These are phyloP conservation scores for Operophtera brumata DNA, from an alignment of 2,888 invertebrate species.

Conservation along the genomic window DNA sequence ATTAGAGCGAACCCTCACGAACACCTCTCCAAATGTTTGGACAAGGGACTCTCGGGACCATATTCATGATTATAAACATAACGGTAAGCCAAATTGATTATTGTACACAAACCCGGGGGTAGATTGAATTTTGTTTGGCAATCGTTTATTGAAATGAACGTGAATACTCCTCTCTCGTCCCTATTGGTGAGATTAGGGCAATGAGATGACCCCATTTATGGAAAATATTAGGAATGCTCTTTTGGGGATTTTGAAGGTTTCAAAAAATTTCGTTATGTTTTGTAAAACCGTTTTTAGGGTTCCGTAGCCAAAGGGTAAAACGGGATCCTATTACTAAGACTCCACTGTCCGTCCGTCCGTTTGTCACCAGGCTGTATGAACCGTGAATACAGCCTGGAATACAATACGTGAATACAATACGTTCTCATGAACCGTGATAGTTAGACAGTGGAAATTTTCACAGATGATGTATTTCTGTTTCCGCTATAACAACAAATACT, in stretches of 20 bases:
- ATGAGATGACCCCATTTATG: conserved; percentile 19
- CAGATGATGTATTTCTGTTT: too few relatives aligned
- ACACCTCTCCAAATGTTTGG: conserved; percentile 55
- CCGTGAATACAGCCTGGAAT: too few relatives aligned
- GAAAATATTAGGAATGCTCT: conserved; percentile 9
- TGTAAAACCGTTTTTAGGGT: too few relatives aligned
- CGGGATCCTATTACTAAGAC: too few relatives aligned
- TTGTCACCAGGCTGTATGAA: too few relatives aligned
- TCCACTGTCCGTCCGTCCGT: too few relatives aligned
- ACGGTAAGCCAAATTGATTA: conserved; percentile 24
- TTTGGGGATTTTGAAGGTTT: background rate
- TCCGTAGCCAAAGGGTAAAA: too few relatives aligned
- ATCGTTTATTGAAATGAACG: conserved; percentile 24
- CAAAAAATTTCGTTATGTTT: background rate
- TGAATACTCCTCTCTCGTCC: conserved; percentile 11
- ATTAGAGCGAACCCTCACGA: conserved; percentile 61
- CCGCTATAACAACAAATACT: too few relatives aligned
- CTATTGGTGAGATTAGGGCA: conserved; percentile 22
- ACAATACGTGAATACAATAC: too few relatives aligned
- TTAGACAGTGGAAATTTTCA: too few relatives aligned
- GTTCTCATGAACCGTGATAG: too few relatives aligned
- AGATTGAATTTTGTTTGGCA: conserved; percentile 22
- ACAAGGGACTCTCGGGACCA: conserved; percentile 42
- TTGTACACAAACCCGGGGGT: conserved; percentile 19
- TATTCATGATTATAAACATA: conserved; percentile 24